Evolutionary conservation across 2,888 invertebrate genomes (phyloP), one percentile per base, ranked within the genome.

Genomic region (Mechanitis mazaeus): DNA sequence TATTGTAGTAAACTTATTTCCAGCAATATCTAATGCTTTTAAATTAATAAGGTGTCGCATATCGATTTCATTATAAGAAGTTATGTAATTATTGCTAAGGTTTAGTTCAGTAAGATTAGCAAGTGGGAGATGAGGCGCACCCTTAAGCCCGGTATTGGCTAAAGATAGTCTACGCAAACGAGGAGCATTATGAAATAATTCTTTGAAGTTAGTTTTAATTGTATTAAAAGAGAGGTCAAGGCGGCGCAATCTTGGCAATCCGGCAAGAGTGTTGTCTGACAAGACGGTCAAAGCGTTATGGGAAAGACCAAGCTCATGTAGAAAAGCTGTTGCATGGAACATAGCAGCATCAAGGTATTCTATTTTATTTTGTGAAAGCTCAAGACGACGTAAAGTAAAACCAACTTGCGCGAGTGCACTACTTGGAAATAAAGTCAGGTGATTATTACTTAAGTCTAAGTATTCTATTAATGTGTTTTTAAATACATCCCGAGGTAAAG

Each of bases 261-360:
- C 94, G 2, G 93, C 93, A 74, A 96, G 95, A 1, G 95, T 95
- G 76, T 95, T 95, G 76, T 96, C 96, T 0, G 95, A 94, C 54
- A 96, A 84, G 62, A 95, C 94, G 0, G 94, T 94, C 56, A 96
- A 90, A 67, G 93, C 93, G 79, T 96, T 96, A 69, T 90, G 90
- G 3, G 94, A 94, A 63, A 96, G 82, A 76, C 94, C 93, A 45
- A 96, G 87, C 68, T 93, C 93, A 57, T 94, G 93, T 33, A 96
- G 83, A 74, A 94, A 94, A 9, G 95, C 93, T 33, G 94, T 79
- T 0, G 78, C 71, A 54, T 75, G 93, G 71, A 96, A 95, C 84
- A 95, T 94, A 45, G 94, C 95, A 55, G 94, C 94, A 76, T 96
- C 96, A 57, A 96, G 87, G 74, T 95, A 95, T 75, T 96, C 96